Conservation (phyloP, 2,797 vertebrate species). For the Coregonus suidteri region DNA sequence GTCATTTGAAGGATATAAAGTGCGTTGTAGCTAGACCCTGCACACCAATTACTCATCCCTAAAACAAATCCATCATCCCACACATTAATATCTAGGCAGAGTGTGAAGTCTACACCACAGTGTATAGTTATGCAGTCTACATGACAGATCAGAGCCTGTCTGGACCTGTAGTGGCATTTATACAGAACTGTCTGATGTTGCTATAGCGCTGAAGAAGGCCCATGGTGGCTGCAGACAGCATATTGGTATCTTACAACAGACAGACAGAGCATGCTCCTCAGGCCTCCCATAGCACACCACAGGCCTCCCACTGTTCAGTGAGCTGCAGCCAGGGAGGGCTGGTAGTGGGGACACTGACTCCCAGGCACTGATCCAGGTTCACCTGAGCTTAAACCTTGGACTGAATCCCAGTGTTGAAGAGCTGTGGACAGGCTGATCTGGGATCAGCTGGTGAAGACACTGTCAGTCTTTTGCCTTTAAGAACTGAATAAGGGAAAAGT, state of each 20-base stretch:
- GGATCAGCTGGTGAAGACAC: slow-evolving; percentile 60
- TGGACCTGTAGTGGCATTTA: not conserved
- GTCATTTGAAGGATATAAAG: slow-evolving; percentile 20
- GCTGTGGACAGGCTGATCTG: slow-evolving; percentile 61
- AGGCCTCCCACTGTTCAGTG: not conserved
- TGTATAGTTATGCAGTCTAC: slow-evolving; percentile 13
- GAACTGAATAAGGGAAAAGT: slow-evolving; percentile 55
- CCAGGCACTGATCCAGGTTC: slow-evolving; percentile 33
- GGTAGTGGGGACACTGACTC: not conserved
- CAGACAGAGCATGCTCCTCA: slow-evolving; percentile 66
- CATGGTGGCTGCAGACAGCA: slow-evolving; percentile 39
- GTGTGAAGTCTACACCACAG: not conserved
- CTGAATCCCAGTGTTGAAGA: slow-evolving; percentile 22
- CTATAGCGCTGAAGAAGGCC: not conserved
- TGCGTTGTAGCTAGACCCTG: slow-evolving; percentile 14
- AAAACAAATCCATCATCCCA: slow-evolving; percentile 18
- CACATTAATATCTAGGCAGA: slow-evolving; percentile 18
- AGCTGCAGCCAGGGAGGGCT: not conserved
- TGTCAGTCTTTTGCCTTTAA: slow-evolving; percentile 61
- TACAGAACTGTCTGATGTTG: not conserved
- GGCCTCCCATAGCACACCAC: slow-evolving; percentile 31
- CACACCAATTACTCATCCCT: slow-evolving; percentile 23
- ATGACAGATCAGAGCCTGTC: not conserved
- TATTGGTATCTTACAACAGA: slow-evolving; percentile 37
- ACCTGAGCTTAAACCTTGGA: slow-evolving; percentile 31